These are phyloP conservation scores for Mercenaria mercenaria DNA, from an alignment of 1,140 invertebrate genomes.

Conservation along the genomic window DNA sequence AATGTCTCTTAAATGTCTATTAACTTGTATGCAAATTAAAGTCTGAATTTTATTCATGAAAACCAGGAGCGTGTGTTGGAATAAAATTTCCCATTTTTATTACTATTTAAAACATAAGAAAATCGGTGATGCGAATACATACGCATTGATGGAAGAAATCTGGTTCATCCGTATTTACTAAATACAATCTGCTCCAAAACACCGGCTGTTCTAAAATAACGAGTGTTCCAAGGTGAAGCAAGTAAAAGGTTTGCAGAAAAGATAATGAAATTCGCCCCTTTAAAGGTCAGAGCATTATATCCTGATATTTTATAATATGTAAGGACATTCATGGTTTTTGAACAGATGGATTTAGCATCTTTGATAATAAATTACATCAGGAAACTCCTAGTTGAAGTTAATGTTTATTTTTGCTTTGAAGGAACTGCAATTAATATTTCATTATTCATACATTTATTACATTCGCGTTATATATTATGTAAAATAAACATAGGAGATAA, in stretches of 20 bases:
- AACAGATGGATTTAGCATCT: slow-evolving; percentile 8
- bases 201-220: background rate
- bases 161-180: too few relatives aligned
- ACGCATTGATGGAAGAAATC: too few relatives aligned
- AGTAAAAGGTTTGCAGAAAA: background rate
- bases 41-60: too few relatives aligned
- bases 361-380: slow-evolving; percentile 24
- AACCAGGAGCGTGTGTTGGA: too few relatives aligned
- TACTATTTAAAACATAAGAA: too few relatives aligned
- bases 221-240: background rate
- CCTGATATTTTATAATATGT: background rate
- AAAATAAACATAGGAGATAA: background rate
- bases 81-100: too few relatives aligned
- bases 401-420: slow-evolving; percentile 32
- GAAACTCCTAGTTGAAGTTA: background rate
- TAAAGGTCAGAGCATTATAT: background rate
- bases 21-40: too few relatives aligned
- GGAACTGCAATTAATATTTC: slow-evolving; percentile 21
- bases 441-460: slow-evolving; percentile 25
- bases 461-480: background rate
- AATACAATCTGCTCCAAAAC: too few relatives aligned
- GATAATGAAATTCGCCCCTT: background rate
- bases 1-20: too few relatives aligned
- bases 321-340: background rate
- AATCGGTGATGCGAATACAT: too few relatives aligned